Evolutionary conservation across 2,113 vertebrate species (phyloP), one percentile per base, ranked within the genome.

Genomic region (Candoia aspera): DNA sequence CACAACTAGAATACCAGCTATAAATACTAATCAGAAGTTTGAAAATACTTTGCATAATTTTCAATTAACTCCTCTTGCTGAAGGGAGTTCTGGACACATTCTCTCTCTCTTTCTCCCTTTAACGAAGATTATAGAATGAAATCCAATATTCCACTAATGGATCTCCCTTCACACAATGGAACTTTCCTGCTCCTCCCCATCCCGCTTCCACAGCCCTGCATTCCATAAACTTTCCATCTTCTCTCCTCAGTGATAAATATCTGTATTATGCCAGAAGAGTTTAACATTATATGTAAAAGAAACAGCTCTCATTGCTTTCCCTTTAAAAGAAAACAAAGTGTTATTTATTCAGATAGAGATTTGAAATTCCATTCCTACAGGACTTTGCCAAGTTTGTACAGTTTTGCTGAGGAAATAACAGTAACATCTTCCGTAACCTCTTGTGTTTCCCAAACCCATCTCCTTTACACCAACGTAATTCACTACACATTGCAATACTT

Each of bases 271-370:
- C 23, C 0, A 0, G 5, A 10, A 26, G 21, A 83, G 87, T 33
- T 79, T 87, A n/a, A 87, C 6, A 62, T 37, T 68, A 17, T 0
- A 90, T 79, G 8, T 90, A 54, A 92, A 86, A 87, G 91, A 94
- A 33, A 19, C 15, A 19, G 46, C 21, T 91, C 2, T 79, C 89
- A 68, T 64, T 6, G 84, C 37, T 57, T 57, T 91, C 33, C 1
- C 19, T 90, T 90, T 84, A 86, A 85, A 85, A 59, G 55, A 10
- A 53, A 49, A 17, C 0, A 0, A 92, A 93, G 88, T 0, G 0
- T 86, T 24, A 46, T 92, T 57, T n/a, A n/a, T 42, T 46, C 86
- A 26, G 33, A 46, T 23, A 8, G 49, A 46, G 59, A 86, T 91
- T 86, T 91, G 84, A 53, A 84, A 60, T 49, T 59, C 55, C 53